phyloP scores from a whole-genome alignment of 2,113 vertebrate species.

The Murina feae region DNA sequence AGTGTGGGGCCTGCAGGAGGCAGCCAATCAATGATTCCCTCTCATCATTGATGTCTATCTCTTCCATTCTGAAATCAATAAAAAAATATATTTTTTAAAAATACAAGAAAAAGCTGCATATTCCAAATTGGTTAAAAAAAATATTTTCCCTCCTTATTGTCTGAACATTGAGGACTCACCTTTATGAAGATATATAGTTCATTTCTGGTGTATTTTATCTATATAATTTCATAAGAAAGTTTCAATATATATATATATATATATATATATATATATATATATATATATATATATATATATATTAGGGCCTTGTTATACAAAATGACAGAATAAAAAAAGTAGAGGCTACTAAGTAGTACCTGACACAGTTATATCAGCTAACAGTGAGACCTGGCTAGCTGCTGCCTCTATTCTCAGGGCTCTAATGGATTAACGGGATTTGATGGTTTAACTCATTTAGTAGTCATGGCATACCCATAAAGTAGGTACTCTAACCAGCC shows the following conservation, averaged over 20 bases:
- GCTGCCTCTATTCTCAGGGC: neutral
- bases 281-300: too few relatives aligned
- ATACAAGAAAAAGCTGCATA: neutral
- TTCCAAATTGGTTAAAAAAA: neutral
- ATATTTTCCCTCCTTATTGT: neutral
- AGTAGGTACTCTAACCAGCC: neutral
- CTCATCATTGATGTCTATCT: too few relatives aligned
- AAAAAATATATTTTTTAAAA: too few relatives aligned
- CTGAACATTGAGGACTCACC: neutral
- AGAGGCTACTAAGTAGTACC: too few relatives aligned
- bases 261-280: too few relatives aligned
- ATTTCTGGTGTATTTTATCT: neutral
- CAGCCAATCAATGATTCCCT: too few relatives aligned
- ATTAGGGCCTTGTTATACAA: neutral
- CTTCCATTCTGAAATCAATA: too few relatives aligned
- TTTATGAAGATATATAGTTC: neutral
- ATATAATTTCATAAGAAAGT: neutral
- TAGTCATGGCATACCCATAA: neutral
- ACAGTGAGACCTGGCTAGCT: neutral
- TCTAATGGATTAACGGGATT: neutral
- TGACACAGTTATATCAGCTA: neutral
- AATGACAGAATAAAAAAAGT: neutral
- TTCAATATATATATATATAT: neutral
- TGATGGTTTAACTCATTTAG: neutral
- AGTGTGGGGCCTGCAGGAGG: too few relatives aligned